Base-by-base conservation (phyloP, 2,113 vertebrate genomes). In the Ammodramus savannarum region DNA sequence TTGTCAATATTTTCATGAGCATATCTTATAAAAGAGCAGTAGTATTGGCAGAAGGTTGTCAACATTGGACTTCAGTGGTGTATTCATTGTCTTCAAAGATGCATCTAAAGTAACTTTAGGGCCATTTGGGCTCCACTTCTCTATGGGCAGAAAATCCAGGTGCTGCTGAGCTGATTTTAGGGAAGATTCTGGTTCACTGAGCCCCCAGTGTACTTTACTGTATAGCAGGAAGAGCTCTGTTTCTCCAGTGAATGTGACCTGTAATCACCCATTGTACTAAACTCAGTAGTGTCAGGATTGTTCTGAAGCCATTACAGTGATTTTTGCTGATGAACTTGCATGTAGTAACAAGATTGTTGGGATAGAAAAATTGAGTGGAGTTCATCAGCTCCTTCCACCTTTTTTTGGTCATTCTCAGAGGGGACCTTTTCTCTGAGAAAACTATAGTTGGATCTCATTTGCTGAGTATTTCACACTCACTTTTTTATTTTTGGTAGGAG, bases 211-310 rank as follows among this genome's bases (percentile, higher is more conserved):
- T 44, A 22, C 20, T 51, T 54, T 32, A 10, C 29, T 67, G 36
- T 66, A 16, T 51, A 55, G 49, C 44, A 59, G 29, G 12, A 8
- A 63, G 27, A 63, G 36, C 43, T 78, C 36, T 69, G 27, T 46
- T 23, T 75, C 38, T 73, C 19, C 77, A 61, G 1, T 43, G 21
- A 55, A 7, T 18, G 2, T 13, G 19, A 63, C 17, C 44, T 89
- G 26, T 34, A 44, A 46, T 61, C 31, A 25, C 9, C 34, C 5
- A 1, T 51, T 67, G 68, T 77, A 19, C n/a, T 73, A 27, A 76
- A 49, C 22, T 49, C 7, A 0, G 0, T 57, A 11, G 21, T 7
- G 1, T 69, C 48, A 57, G 58, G 39, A 39, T 38, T 91, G 27
- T 54, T 65, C 32, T 74, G 57, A 26, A 75, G 54, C 46, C 36